phyloP scores from a whole-genome alignment of 2,797 vertebrate species.

The Muscicapa striata region DNA sequence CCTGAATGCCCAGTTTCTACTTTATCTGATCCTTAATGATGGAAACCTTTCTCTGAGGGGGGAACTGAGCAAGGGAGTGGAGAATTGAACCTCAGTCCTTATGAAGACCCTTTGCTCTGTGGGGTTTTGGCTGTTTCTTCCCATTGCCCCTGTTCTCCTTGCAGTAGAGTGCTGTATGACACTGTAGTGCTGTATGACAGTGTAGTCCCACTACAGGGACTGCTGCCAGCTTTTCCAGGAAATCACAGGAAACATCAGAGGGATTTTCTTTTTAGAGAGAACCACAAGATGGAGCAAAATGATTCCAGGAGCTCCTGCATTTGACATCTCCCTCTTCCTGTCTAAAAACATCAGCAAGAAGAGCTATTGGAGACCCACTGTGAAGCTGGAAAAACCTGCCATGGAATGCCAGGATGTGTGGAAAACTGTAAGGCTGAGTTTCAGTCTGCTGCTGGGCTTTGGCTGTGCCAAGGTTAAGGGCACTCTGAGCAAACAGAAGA shows the following conservation, averaged over 20 bases:
- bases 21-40: background rate
- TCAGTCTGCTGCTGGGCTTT: background rate
- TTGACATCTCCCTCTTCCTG: background rate
- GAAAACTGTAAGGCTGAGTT: fast-evolving
- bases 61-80: background rate
- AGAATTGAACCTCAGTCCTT: background rate
- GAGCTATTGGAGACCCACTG: background rate
- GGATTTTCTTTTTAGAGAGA: background rate
- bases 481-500: background rate
- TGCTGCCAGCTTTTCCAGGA: background rate
- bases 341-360: background rate
- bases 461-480: background rate
- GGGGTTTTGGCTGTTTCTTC: background rate
- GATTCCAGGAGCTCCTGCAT: background rate
- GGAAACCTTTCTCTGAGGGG: background rate
- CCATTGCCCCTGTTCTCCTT: fast-evolving
- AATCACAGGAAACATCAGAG: background rate
- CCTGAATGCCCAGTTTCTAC: background rate
- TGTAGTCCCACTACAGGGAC: background rate
- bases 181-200: background rate
- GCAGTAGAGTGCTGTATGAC: background rate
- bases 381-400: background rate
- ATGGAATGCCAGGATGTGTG: fast-evolving
- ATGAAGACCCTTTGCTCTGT: background rate
- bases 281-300: constrained; percentile 41